phyloP scores from a whole-genome alignment of 2,113 vertebrate genomes.

The Pedionomus torquatus region DNA sequence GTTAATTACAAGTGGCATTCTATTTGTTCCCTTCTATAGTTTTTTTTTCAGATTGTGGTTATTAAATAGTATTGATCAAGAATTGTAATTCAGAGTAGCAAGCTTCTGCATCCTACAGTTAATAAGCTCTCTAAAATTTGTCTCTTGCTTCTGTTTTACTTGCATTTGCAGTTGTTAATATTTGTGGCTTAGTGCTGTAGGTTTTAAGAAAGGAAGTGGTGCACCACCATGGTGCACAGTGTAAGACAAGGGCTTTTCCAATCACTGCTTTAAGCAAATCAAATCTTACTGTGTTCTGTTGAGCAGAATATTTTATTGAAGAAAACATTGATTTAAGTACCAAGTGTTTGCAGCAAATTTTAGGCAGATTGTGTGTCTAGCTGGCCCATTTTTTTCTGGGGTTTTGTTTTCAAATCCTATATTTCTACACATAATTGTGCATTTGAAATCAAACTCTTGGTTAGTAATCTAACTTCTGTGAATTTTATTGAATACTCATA shows the following conservation, averaged over 20 bases:
- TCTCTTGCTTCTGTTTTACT: neutral
- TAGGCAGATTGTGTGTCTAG: neutral
- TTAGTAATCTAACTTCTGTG: neutral
- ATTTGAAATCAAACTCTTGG: neutral
- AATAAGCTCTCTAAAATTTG: neutral
- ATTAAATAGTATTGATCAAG: neutral
- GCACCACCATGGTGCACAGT: neutral
- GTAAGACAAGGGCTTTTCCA: neutral
- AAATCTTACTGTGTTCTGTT: neutral
- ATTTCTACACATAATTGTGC: neutral
- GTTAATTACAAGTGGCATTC: neutral
- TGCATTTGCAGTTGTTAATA: neutral
- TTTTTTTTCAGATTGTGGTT: neutral
- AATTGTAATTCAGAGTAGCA: slow-evolving; percentile 3
- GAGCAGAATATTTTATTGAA: neutral
- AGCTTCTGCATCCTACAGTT: neutral
- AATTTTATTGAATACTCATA: neutral
- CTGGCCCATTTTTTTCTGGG: neutral
- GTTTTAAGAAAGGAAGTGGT: slow-evolving; percentile 32
- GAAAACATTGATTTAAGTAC: neutral
- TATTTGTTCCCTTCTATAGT: neutral
- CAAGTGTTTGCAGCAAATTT: neutral
- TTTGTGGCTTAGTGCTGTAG: slow-evolving; percentile 3
- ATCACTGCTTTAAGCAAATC: neutral
- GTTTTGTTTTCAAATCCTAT: neutral